Evolutionary conservation across 1,140 invertebrate species (phyloP).

Genomic region (Lasioglossum albipes): DNA sequence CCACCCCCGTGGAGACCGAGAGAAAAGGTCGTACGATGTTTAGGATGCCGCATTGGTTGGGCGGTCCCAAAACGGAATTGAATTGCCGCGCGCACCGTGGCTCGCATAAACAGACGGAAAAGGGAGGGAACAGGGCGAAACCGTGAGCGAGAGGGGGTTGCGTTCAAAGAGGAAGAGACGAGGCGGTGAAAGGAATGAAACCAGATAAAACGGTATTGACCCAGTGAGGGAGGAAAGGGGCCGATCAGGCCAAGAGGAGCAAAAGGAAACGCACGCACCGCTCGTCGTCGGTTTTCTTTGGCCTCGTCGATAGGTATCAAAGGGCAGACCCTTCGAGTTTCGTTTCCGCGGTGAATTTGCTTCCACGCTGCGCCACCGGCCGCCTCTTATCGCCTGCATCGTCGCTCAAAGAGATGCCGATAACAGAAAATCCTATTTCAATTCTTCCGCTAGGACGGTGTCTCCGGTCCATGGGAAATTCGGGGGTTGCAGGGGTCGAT

Average conservation of each 20-base stretch:
- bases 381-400: conserved; percentile 49
- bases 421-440: conserved; percentile 45
- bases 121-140: conserved; percentile 11
- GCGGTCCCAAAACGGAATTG: conserved; percentile 55
- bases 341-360: conserved; percentile 43
- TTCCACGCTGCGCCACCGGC: conserved; percentile 15
- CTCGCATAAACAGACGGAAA: conserved; percentile 53
- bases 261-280: conserved; percentile 9
- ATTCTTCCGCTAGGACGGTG: conserved; percentile 34
- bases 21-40: conserved; percentile 14
- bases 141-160: conserved; percentile 2
- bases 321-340: conserved; percentile 12
- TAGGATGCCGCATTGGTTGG: conserved; percentile 34
- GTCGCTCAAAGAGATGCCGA: conserved; percentile 38
- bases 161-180: conserved; percentile 46
- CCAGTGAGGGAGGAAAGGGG: background rate
- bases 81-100: conserved; percentile 56
- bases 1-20: background rate
- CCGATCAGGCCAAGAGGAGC: background rate
- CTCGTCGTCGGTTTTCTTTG: conserved; percentile 28
- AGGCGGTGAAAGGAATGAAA: conserved; percentile 30
- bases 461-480: background rate
- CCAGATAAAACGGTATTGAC: conserved; percentile 58
- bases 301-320: conserved; percentile 11
- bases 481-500: background rate